Base-by-base conservation (phyloP, 2,888 invertebrate species). In the Drosophila maculinotata region DNA sequence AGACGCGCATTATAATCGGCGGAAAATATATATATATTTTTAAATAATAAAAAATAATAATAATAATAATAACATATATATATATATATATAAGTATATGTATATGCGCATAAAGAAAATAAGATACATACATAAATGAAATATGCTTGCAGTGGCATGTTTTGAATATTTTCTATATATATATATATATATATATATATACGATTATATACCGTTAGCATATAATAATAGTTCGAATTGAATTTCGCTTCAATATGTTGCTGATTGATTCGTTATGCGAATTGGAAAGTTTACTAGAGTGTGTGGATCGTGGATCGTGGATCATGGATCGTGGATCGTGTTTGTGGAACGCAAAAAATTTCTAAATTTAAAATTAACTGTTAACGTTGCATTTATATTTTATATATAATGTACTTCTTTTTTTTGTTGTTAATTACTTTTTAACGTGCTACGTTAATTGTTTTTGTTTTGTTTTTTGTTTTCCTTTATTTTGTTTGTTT, bases 341-440 rank as follows among this genome's bases (percentile, higher is more conserved):
- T 60, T 59, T 73, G 56, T 73, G 73, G 76, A 74, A 74, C 76
- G 73, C 76, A 74, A 76, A 49, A 63, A 51, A 76, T 75, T 36
- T 58, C 53, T 76, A 66, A 69, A 65, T 65, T 65, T 60, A 65
- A 70, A 67, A 73, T 69, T 74, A 76, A 52, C 15, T 62, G 33
- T 76, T 76, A 74, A 76, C 73, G 62, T 77, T 73, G 73, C 68
- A 76, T 76, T 76, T 72, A 65, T 67, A 60, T 68, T 62, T 42
- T 45, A 68, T 58, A 48, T 73, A 52, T 64, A 45, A 41, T 45
- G 28, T 63, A 30, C 23, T 60, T 56, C n/a, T n/a, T n/a, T n/a
- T n/a, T n/a, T n/a, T 20, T 20, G 2, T 20, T 20, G 54, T 74
- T 41, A 63, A 49, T 64, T 69, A 58, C 51, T 64, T 74, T 72